A percentile compares a stretch with the other conserved stretches of the same genome.
These are phyloP conservation scores for Callionymus lyra DNA, from an alignment of 2,113 vertebrate species.

Conservation along the genomic window DNA sequence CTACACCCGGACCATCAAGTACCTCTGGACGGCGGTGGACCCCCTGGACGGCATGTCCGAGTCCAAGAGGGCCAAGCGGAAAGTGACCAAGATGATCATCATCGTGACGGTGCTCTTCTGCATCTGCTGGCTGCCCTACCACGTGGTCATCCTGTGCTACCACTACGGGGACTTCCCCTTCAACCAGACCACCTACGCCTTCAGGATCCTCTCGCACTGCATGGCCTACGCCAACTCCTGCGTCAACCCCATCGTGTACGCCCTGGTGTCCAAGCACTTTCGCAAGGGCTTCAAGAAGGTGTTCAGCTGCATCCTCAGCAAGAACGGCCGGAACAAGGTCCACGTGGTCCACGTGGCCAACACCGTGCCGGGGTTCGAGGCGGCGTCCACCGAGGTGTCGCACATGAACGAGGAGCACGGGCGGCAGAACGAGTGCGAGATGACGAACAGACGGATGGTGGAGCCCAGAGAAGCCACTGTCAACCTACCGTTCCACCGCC, in stretches of 20 bases:
- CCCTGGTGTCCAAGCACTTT: conserved; percentile 81
- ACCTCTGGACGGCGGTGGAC: conserved; percentile 81
- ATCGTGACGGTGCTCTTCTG: conserved; percentile 84
- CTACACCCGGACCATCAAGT: conserved; percentile 81
- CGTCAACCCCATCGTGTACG: conserved; percentile 82
- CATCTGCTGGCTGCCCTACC: conserved; percentile 82
- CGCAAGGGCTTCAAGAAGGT: conserved; percentile 84
- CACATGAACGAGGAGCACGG: conserved; percentile 69
- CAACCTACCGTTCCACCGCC: conserved; percentile 56
- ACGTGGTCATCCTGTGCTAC: conserved; percentile 77
- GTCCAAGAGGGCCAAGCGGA: conserved; percentile 78
- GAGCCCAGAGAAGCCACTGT: conserved; percentile 59
- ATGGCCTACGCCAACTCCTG: conserved; percentile 88
- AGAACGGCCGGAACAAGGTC: conserved; percentile 74
- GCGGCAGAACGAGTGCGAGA: conserved; percentile 60
- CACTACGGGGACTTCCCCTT: conserved; percentile 82
- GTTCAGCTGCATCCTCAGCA: conserved; percentile 78
- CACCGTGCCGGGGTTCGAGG: conserved; percentile 69
- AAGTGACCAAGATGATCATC: conserved; percentile 86
- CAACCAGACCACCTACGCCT: conserved; percentile 79
- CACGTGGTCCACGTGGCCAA: conserved; percentile 70
- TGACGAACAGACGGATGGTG: conserved; percentile 47
- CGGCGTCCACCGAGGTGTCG: conserved; percentile 69
- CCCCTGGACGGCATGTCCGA: conserved; percentile 77
- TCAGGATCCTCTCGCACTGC: conserved; percentile 81